Evolutionary conservation across 2,888 invertebrate species (phyloP).

Genomic region (Harpalus rubripes): DNA sequence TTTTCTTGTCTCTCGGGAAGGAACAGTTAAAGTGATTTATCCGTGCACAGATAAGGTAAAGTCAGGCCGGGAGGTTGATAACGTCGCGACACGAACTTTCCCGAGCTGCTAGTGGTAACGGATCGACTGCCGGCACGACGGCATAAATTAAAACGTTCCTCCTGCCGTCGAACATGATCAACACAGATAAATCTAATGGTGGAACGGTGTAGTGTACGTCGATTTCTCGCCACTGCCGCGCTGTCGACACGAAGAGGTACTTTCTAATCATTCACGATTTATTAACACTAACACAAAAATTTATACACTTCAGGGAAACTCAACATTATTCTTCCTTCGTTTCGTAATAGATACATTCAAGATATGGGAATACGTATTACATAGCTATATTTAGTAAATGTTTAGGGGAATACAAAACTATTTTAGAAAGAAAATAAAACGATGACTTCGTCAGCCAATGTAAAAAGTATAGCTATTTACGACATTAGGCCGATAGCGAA

Average conservation of each 20-base stretch:
- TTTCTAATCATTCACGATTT: slow-evolving; percentile 3
- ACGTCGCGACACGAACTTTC: slow-evolving; percentile 64
- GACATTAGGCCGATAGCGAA: too few species aligned
- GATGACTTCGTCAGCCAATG: too few species aligned
- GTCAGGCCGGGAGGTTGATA: slow-evolving; percentile 61
- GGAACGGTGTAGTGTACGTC: slow-evolving; percentile 76
- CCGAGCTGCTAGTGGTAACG: slow-evolving; percentile 59
- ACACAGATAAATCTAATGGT: slow-evolving; percentile 78
- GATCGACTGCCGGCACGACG: slow-evolving; percentile 47
- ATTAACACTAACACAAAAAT: not conserved
- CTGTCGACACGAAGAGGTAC: slow-evolving; percentile 24
- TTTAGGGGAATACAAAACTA: too few species aligned
- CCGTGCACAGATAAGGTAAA: slow-evolving; percentile 69
- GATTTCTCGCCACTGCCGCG: slow-evolving; percentile 71
- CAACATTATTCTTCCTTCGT: not conserved
- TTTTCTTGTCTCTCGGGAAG: slow-evolving; percentile 72
- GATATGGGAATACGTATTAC: not conserved
- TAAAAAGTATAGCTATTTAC: too few species aligned
- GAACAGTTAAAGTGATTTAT: slow-evolving; percentile 76
- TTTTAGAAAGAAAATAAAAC: too few species aligned
- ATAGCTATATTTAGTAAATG: too few species aligned
- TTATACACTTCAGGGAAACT: slow-evolving; percentile 2
- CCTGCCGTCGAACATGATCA: slow-evolving; percentile 76
- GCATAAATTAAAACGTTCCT: slow-evolving; percentile 65
- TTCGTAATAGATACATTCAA: not conserved